These are phyloP conservation scores for Regulus satrapa DNA, from an alignment of 2,113 vertebrate genomes.

Conservation along the genomic window DNA sequence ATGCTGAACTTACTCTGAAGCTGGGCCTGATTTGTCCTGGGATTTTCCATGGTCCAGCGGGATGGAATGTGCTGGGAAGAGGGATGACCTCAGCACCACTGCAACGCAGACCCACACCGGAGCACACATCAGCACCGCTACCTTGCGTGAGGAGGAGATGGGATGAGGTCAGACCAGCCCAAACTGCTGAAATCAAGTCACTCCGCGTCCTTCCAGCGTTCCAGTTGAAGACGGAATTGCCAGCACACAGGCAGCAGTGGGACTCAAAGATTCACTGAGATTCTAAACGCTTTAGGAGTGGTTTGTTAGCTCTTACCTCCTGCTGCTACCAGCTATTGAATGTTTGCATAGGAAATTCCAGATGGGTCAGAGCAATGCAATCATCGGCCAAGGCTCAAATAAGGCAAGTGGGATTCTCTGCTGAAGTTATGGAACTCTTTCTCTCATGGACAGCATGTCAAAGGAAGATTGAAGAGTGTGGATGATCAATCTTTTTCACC, in stretches of 20 bases:
- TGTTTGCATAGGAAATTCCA: not conserved
- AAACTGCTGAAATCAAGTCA: not conserved
- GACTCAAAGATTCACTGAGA: not conserved
- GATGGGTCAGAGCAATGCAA: not conserved
- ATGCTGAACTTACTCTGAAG: rapidly evolving
- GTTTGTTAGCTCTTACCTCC: not conserved
- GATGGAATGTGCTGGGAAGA: rapidly evolving
- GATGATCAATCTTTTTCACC: not conserved
- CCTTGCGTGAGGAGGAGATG: rapidly evolving
- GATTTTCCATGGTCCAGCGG: not conserved
- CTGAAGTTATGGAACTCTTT: no score
- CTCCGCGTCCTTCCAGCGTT: not conserved
- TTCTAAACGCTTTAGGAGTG: not conserved
- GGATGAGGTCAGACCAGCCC: not conserved
- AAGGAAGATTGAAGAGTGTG: not conserved
- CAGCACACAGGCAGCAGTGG: rapidly evolving
- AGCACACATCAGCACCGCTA: rapidly evolving
- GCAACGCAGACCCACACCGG: rapidly evolving
- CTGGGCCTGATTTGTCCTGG: not conserved
- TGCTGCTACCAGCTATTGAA: not conserved
- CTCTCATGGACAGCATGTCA: not conserved
- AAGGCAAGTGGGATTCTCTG: not conserved
- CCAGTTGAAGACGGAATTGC: not conserved
- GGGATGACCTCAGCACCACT: not conserved
- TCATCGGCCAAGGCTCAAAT: not conserved